A percentile compares a stretch with the other conserved stretches of the same genome.
phyloP scores from a whole-genome alignment of 2,888 invertebrate species.

The Cyclophora punctaria region DNA sequence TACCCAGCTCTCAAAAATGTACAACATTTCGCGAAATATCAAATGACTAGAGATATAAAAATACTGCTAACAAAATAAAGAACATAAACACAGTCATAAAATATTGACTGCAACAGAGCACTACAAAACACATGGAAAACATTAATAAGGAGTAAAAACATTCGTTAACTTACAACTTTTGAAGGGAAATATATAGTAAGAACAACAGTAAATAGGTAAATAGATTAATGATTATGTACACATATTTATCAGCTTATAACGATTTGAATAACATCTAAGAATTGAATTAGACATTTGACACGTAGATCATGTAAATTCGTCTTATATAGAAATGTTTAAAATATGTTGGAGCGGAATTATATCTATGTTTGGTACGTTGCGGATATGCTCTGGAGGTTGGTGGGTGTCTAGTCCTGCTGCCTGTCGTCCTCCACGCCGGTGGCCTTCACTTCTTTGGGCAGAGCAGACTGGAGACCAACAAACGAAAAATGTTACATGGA shows the following conservation, averaged over 20 bases:
- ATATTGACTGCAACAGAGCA: conserved; percentile 17
- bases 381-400: conserved; percentile 24
- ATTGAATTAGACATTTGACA: conserved; percentile 44
- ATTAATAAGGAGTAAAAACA: neutral
- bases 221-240: conserved; percentile 63
- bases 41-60: conserved; percentile 11
- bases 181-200: conserved; percentile 1
- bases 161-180: neutral
- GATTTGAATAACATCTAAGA: conserved; percentile 53
- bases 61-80: conserved; percentile 16
- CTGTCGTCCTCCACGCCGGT: conserved; percentile 59
- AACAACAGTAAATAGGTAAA: conserved; percentile 24
- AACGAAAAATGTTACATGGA: neutral
- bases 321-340: conserved; percentile 31
- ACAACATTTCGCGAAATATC: conserved; percentile 47
- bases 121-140: conserved; percentile 5
- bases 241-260: conserved; percentile 44
- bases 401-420: conserved; percentile 51
- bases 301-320: conserved; percentile 28
- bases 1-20: conserved; percentile 69
- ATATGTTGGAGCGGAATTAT: conserved; percentile 45
- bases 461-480: conserved; percentile 50
- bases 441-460: conserved; percentile 66
- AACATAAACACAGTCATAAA: conserved; percentile 42
- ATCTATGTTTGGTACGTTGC: conserved; percentile 32